A percentile compares a stretch with the other conserved stretches of the same genome.
These are phyloP conservation scores for Pogoniulus pusillus DNA, from an alignment of 2,797 vertebrate species.

Conservation along the genomic window DNA sequence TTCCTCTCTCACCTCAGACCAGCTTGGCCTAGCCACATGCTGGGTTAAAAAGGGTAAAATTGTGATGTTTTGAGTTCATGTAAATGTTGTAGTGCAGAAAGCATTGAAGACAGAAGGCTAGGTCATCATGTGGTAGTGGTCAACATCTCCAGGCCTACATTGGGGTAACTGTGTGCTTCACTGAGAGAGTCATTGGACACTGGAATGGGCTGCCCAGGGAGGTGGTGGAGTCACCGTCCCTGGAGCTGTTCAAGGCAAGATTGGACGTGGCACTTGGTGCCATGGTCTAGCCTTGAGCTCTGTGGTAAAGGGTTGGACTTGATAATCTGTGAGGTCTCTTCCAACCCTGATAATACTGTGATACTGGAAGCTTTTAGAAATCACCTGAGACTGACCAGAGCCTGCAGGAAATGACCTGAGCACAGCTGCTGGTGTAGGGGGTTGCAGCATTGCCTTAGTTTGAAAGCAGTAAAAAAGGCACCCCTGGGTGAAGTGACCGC, in stretches of 20 bases:
- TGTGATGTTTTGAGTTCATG: background rate
- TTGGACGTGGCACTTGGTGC: too few species aligned
- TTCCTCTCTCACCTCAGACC: background rate
- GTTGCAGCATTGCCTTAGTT: rapidly evolving
- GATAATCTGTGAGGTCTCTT: too few species aligned
- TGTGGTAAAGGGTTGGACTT: too few species aligned
- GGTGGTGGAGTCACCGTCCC: too few species aligned
- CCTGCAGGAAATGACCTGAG: background rate
- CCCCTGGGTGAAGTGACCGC: background rate
- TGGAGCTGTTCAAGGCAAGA: too few species aligned
- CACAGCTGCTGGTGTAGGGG: rapidly evolving
- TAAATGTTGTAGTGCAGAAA: background rate
- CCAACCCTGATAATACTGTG: too few species aligned
- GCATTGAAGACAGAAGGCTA: background rate
- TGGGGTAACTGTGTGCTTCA: rapidly evolving
- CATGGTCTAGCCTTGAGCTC: too few species aligned
- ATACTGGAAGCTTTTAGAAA: too few species aligned
- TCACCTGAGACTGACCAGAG: background rate
- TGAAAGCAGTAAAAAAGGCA: background rate
- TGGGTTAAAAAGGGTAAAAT: background rate
- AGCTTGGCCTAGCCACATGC: background rate
- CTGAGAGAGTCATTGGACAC: too few species aligned
- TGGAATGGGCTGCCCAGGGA: too few species aligned
- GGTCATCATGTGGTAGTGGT: background rate
- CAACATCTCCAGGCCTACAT: background rate